Conservation (phyloP, 2,797 vertebrate species). For the Platalea minor region DNA sequence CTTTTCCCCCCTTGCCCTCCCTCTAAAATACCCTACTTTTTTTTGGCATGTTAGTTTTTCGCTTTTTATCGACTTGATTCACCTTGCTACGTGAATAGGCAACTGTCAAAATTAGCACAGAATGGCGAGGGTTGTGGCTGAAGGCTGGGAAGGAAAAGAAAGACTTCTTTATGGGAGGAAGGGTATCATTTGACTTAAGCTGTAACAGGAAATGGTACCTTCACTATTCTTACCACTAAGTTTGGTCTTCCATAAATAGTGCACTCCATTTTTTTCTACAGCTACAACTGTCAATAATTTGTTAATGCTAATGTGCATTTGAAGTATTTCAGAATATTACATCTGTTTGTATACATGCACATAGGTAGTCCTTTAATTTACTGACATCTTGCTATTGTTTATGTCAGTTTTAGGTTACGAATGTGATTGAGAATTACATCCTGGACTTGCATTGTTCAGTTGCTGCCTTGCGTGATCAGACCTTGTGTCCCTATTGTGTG, state of each 20-base stretch:
- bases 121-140: neutral
- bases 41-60: neutral
- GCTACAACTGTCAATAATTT: neutral
- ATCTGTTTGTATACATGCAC: neutral
- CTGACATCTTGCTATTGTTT: neutral
- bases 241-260: neutral
- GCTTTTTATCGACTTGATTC: neutral
- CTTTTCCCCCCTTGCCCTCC: neutral
- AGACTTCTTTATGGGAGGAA: neutral
- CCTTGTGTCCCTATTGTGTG: neutral
- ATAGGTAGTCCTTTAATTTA: neutral
- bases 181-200: neutral
- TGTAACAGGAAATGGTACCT: neutral
- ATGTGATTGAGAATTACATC: neutral
- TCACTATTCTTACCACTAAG: neutral
- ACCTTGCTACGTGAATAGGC: neutral
- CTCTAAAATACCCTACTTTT: neutral
- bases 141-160: neutral
- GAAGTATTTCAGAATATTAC: neutral
- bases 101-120: neutral
- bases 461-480: neutral
- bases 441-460: neutral
- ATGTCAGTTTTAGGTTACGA: neutral
- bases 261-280: fast-evolving
- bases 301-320: neutral